Conservation (phyloP, 2,888 invertebrate species). For the Andricus curvator region DNA sequence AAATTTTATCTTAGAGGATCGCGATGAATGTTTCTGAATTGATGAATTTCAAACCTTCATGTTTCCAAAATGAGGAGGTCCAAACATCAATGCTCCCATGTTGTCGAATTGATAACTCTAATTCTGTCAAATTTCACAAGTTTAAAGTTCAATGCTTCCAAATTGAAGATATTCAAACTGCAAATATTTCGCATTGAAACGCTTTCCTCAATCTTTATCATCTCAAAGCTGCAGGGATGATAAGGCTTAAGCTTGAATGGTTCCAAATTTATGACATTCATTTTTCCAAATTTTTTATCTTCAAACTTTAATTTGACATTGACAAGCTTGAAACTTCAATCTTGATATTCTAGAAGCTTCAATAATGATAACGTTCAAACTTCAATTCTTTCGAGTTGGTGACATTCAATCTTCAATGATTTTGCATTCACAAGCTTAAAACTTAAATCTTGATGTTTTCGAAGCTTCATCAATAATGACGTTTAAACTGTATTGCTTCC, state of each 20-base stretch:
- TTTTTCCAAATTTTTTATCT: neutral
- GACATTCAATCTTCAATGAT: neutral
- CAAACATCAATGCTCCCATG: slow-evolving; percentile 38
- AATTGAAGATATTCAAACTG: too few relatives aligned
- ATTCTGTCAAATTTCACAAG: neutral
- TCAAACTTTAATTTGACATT: slow-evolving; percentile 33
- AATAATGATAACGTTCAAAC: too few relatives aligned
- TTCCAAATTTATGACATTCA: too few relatives aligned
- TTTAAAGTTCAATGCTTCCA: too few relatives aligned
- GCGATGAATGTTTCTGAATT: slow-evolving; percentile 10
- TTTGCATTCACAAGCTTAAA: neutral
- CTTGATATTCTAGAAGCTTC: neutral
- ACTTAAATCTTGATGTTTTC: neutral
- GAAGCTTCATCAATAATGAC: too few relatives aligned
- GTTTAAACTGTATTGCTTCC: too few relatives aligned
- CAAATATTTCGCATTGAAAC: too few relatives aligned
- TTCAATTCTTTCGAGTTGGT: too few relatives aligned
- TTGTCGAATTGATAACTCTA: neutral
- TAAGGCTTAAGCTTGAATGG: too few relatives aligned
- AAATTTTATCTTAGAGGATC: too few relatives aligned
- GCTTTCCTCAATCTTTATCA: too few relatives aligned
- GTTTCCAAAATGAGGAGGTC: slow-evolving; percentile 43
- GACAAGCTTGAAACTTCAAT: neutral
- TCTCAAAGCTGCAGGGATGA: too few relatives aligned
- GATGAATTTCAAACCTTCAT: slow-evolving; percentile 48